Conservation (phyloP, 2,888 invertebrate genomes). For the Amaurobius ferox region DNA sequence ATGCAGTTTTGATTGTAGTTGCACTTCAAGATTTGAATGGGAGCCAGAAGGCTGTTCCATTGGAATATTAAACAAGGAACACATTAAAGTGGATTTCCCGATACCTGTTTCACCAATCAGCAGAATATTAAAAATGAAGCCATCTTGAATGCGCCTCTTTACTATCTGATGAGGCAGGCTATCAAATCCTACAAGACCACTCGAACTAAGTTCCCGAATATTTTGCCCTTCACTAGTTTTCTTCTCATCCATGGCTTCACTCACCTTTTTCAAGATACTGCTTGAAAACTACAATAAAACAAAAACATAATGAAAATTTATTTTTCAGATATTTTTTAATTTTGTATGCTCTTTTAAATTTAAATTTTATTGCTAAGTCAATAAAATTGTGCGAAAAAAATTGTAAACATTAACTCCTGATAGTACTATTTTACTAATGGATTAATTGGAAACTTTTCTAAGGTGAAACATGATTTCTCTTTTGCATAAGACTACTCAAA, state of each 20-base stretch:
- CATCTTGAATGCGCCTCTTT: slow-evolving; percentile 97
- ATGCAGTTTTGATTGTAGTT: slow-evolving; percentile 79
- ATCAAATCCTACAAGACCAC: slow-evolving; percentile 98
- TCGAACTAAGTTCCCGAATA: background rate
- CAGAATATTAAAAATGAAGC: slow-evolving; percentile 98
- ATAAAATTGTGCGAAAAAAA: too few relatives aligned
- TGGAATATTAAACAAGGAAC: slow-evolving; percentile 80
- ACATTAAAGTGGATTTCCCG: slow-evolving; percentile 80
- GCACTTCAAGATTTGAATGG: slow-evolving; percentile 79
- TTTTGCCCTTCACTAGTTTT: background rate
- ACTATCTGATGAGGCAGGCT: slow-evolving; percentile 98
- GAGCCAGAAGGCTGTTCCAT: slow-evolving; percentile 79
- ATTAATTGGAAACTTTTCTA: too few relatives aligned
- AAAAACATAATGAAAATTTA: too few relatives aligned
- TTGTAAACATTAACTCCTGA: too few relatives aligned
- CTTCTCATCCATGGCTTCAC: background rate
- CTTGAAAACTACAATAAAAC: too few relatives aligned
- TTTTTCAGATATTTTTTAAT: too few relatives aligned
- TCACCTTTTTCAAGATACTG: background rate
- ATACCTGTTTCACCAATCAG: slow-evolving; percentile 87
- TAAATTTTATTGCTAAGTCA: too few relatives aligned
- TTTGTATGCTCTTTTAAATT: too few relatives aligned
- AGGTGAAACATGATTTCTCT: too few relatives aligned
- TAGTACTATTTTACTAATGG: too few relatives aligned
- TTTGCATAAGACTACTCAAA: too few relatives aligned